A percentile compares a stretch with the other conserved stretches of the same genome.
These are phyloP conservation scores for Anoplolepis gracilipes DNA, from an alignment of 1,140 invertebrate genomes.

Conservation along the genomic window DNA sequence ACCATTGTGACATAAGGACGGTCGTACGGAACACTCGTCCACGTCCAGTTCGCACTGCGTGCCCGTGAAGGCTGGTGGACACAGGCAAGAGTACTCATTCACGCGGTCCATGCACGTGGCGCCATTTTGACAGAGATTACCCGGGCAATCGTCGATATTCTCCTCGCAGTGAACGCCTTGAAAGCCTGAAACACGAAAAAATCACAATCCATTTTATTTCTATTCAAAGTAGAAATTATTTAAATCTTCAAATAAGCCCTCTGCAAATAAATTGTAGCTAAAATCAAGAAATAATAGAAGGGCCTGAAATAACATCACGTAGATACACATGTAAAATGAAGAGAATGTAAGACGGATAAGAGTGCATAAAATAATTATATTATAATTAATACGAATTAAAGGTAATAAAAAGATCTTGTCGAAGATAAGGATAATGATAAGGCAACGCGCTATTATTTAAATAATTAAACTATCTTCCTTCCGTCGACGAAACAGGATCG, in stretches of 20 bases:
- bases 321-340: not conserved
- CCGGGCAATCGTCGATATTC: slow-evolving; percentile 96
- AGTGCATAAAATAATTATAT: not conserved
- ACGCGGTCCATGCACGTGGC: slow-evolving; percentile 95
- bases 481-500: not conserved
- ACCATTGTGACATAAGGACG: slow-evolving; percentile 96
- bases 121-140: slow-evolving; percentile 95
- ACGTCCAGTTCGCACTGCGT: slow-evolving; percentile 93
- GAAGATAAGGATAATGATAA: not conserved
- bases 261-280: not conserved
- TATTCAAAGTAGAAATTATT: not conserved
- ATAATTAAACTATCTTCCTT: not conserved
- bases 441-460: not conserved
- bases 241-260: not conserved
- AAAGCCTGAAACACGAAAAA: slow-evolving; percentile 89
- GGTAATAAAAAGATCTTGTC: too few species aligned
- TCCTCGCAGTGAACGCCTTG: slow-evolving; percentile 95
- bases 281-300: too few species aligned
- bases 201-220: slow-evolving; percentile 44
- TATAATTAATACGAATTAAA: not conserved
- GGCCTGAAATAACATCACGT: not conserved
- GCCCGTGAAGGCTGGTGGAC: slow-evolving; percentile 95
- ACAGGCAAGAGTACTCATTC: slow-evolving; percentile 95
- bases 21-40: slow-evolving; percentile 92
- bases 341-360: not conserved